Evolutionary conservation across 2,888 invertebrate species (phyloP).

Genomic region (Xestoiulus laeticollis): DNA sequence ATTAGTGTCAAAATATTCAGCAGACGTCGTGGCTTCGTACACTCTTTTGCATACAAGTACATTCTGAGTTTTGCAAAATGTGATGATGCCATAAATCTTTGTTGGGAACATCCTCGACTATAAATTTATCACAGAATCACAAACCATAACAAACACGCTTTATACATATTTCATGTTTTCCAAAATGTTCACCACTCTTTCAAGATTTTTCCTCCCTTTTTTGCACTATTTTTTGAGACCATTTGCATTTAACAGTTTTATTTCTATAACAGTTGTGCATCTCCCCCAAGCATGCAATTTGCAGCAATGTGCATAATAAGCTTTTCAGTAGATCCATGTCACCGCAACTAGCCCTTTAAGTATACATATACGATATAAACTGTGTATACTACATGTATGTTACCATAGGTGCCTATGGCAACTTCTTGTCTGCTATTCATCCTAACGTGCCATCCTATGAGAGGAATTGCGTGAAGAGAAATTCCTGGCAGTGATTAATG

Average conservation of each 20-base stretch:
- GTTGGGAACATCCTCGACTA: background rate
- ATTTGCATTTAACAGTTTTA: background rate
- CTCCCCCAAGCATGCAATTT: background rate
- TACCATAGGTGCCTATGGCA: background rate
- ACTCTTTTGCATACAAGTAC: background rate
- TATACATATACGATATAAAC: no score
- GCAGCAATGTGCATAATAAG: background rate
- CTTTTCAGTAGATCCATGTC: background rate
- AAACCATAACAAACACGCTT: constrained; percentile 34
- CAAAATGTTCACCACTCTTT: background rate
- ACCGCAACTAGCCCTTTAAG: background rate
- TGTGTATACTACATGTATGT: background rate
- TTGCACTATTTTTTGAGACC: background rate
- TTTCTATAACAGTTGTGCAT: background rate
- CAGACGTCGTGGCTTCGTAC: background rate
- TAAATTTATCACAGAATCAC: background rate
- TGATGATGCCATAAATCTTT: constrained; percentile 12
- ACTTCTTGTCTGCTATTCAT: background rate
- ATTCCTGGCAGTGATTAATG: constrained; percentile 32
- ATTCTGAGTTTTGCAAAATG: background rate
- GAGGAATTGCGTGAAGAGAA: background rate
- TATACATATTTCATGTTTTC: constrained; percentile 39
- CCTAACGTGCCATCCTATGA: background rate
- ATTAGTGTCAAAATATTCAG: background rate
- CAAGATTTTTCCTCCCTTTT: background rate